A percentile compares a stretch with the other conserved stretches of the same genome.
Evolutionary conservation across 2,888 invertebrate genomes (phyloP).

Genomic region (Allophyes oxyacanthae): DNA sequence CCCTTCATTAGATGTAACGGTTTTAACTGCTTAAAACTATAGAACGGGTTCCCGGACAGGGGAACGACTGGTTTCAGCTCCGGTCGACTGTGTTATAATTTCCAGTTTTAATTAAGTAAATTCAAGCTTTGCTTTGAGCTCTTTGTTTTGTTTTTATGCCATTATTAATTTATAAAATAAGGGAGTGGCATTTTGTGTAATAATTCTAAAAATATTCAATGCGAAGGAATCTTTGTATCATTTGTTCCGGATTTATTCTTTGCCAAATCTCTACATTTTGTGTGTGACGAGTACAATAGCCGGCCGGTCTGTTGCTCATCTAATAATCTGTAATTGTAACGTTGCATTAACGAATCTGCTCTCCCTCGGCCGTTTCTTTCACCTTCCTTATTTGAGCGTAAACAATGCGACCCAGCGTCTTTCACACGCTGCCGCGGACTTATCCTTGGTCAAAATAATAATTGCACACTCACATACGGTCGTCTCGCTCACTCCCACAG

Average conservation of each 20-base stretch:
- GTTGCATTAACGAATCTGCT: constrained; percentile 77
- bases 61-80: constrained; percentile 82
- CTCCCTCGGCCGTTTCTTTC: constrained; percentile 80
- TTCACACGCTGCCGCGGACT: constrained; percentile 88
- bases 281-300: constrained; percentile 59
- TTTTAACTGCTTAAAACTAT: constrained; percentile 89
- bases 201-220: constrained; percentile 24
- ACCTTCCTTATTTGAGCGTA: constrained; percentile 88
- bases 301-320: constrained; percentile 67
- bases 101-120: constrained; percentile 80
- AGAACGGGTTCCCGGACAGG: constrained; percentile 84
- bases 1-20: constrained; percentile 89
- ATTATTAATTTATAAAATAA: constrained; percentile 14
- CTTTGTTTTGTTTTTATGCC: constrained; percentile 13
- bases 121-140: constrained; percentile 30
- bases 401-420: constrained; percentile 86
- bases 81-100: constrained; percentile 83
- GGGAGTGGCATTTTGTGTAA: constrained; percentile 1
- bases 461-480: constrained; percentile 81
- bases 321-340: constrained; percentile 80
- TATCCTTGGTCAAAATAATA: constrained; percentile 89
- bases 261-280: constrained; percentile 45
- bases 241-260: constrained; percentile 48
- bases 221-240: constrained; percentile 13
- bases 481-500: constrained; percentile 78